Conservation (phyloP, 2,797 vertebrate genomes). For the Dallia pectoralis region DNA sequence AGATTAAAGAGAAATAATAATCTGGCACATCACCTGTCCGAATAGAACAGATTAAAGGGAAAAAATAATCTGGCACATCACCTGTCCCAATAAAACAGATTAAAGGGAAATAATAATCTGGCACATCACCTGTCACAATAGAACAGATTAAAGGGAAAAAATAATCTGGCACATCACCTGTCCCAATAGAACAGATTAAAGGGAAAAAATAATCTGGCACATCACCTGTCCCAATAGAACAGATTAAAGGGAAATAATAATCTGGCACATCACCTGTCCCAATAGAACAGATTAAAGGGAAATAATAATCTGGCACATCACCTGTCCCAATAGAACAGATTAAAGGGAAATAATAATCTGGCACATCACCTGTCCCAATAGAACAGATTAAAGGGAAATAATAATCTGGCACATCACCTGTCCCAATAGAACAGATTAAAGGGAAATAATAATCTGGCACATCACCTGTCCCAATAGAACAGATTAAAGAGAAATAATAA, state of each 20-base stretch:
- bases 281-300: conserved; percentile 78
- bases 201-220: conserved; percentile 56
- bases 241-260: conserved; percentile 74
- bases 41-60: conserved; percentile 78
- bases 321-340: conserved; percentile 80
- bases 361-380: conserved; percentile 77
- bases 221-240: conserved; percentile 80
- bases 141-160: conserved; percentile 77
- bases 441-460: conserved; percentile 56
- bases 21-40: conserved; percentile 71
- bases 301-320: conserved; percentile 52
- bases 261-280: conserved; percentile 71
- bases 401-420: conserved; percentile 67
- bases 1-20: conserved; percentile 74
- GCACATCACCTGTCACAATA: conserved; percentile 76
- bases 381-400: conserved; percentile 77
- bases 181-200: conserved; percentile 78
- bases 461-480: conserved; percentile 80
- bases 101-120: conserved; percentile 68
- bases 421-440: conserved; percentile 78
- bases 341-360: conserved; percentile 68
- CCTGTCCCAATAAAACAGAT: conserved; percentile 80
- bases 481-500: conserved; percentile 74
- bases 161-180: conserved; percentile 67
- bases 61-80: conserved; percentile 52